Base-by-base conservation (phyloP, 2,888 invertebrate species). In the Cantharis rustica region DNA sequence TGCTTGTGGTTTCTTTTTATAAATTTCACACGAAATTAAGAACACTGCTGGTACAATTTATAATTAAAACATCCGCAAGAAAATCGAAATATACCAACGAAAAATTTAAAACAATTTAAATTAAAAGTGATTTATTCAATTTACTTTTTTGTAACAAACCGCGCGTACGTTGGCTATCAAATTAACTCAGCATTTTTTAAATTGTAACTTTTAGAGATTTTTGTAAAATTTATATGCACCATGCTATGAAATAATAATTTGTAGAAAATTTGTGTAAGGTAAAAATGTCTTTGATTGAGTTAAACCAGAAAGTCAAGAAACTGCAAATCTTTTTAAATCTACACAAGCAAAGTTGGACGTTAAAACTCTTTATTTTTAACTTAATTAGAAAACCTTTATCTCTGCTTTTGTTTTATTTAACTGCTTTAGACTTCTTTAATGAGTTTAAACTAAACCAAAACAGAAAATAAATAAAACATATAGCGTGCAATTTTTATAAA, bases 361-460 rank as follows among this genome's bases (percentile, higher is more conserved):
- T 69, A 68, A 69, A 73, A 68, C 73, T 73, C 73, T 69, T 73
- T 73, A 68, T 73, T 73, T 73, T 73, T 73, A 47, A 15, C 69
- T 68, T 69, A 73, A 73, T 73, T 73, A 73, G 73, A 68, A 61
- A 68, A 61, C 68, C 68, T 69, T 69, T 68, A 68, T 73, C 73
- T 69, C 62, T 66, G 61, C 68, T 73, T 62, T 68, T 73, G 66
- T 73, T 73, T 68, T 66, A 61, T 61, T 69, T 69, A 69, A 68
- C 73, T 73, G 62, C 69, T 69, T 73, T 73, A 69, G 61, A 73
- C 73, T 68, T 73, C 69, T 69, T 68, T 73, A 73, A 73, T 73
- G 73, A 73, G 68, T 69, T 61, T 61, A 68, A 73, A 73, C 62
- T 63, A 69, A 73, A 26, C 20, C 61, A 62, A 73, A 73, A 73